Evolutionary conservation across 92 coral and sea anemone species (phyloP).

Genomic region (Nematostella vectensis): DNA sequence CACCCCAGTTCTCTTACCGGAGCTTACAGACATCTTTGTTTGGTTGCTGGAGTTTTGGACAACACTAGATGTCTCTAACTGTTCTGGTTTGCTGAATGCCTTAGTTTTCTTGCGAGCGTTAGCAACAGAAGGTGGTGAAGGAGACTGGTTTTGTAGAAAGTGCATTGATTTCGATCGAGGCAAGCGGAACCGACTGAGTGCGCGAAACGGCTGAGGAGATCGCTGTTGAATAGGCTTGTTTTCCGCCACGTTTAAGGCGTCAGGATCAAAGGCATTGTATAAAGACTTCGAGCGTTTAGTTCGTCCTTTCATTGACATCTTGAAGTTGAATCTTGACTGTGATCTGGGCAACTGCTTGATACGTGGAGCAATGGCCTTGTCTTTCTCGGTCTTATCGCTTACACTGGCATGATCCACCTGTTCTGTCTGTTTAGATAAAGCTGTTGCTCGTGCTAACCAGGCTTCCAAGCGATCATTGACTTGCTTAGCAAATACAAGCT

Average conservation of each 20-base stretch:
- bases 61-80: not conserved
- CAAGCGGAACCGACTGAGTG: constrained; percentile 14
- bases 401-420: not conserved
- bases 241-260: constrained; percentile 5
- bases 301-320: constrained; percentile 4
- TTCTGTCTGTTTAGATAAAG: constrained; percentile 11
- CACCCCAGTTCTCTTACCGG: too few species aligned
- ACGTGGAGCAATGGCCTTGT: not conserved
- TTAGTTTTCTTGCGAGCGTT: not conserved
- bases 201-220: constrained; percentile 11
- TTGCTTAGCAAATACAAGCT: constrained; percentile 22
- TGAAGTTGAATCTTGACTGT: constrained; percentile 10
- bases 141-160: not conserved
- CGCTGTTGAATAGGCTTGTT: not conserved
- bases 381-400: not conserved
- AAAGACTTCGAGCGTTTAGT: constrained; percentile 24
- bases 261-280: constrained; percentile 7
- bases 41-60: not conserved
- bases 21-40: not conserved
- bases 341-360: not conserved
- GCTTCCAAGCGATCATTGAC: constrained; percentile 15
- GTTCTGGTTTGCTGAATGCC: not conserved
- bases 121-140: not conserved
- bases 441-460: constrained; percentile 25
- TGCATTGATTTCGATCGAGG: constrained; percentile 21